Conservation (phyloP, 2,888 invertebrate genomes). For the Orchesella flavescens region DNA sequence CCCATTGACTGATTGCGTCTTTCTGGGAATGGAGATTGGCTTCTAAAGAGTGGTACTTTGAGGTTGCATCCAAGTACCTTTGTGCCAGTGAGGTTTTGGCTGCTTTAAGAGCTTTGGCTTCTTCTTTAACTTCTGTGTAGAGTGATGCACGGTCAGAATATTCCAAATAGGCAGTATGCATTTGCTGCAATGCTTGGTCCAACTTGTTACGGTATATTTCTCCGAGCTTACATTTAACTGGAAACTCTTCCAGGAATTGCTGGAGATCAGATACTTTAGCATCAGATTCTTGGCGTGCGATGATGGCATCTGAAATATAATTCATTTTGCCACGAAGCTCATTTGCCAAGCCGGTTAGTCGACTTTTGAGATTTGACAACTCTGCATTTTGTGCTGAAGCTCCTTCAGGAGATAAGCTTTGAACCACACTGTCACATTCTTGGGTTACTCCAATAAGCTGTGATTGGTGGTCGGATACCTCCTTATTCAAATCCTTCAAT, state of each 20-base stretch:
- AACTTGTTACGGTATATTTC: conserved; percentile 89
- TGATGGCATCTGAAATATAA: conserved; percentile 80
- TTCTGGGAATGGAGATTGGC: conserved; percentile 84
- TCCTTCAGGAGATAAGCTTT: conserved; percentile 86
- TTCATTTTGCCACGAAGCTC: conserved; percentile 85
- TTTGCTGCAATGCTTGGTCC: conserved; percentile 84
- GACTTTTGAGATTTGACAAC: conserved; percentile 83
- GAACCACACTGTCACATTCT: conserved; percentile 85
- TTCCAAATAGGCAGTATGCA: conserved; percentile 87
- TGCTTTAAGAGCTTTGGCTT: conserved; percentile 77
- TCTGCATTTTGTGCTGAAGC: conserved; percentile 82
- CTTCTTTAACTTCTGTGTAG: conserved; percentile 86
- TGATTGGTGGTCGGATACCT: conserved; percentile 89
- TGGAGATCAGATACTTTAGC: conserved; percentile 85
- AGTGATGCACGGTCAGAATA: conserved; percentile 84
- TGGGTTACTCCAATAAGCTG: conserved; percentile 87
- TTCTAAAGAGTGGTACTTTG: conserved; percentile 83
- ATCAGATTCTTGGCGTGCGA: conserved; percentile 84
- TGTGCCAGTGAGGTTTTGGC: conserved; percentile 84
- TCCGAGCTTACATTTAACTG: conserved; percentile 83
- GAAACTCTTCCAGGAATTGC: conserved; percentile 85
- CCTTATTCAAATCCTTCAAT: conserved; percentile 79
- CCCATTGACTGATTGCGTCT: conserved; percentile 85
- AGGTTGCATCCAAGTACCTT: conserved; percentile 83
- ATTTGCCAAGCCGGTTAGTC: conserved; percentile 85